Evolutionary conservation across 2,888 invertebrate species (phyloP), one percentile per base, ranked within the genome.

Genomic region (Clepsis dumicolana): DNA sequence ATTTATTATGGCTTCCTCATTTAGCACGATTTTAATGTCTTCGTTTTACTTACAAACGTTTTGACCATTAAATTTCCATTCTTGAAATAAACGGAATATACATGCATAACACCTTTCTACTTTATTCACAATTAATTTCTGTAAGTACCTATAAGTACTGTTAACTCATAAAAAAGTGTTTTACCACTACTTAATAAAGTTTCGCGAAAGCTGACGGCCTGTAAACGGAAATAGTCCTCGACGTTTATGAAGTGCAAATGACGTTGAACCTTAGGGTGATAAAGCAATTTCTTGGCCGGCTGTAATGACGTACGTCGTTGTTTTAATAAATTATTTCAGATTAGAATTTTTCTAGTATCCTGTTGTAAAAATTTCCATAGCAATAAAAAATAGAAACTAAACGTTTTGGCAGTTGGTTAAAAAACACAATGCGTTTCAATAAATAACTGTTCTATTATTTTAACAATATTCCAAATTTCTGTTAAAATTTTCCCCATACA

Each of bases 181-280:
- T 41, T 41, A 41, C 16, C 8, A 41, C 41, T 41, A 41, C 41
- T 41, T 16, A 18, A 41, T 41, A 16, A 41, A 41, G 16, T 41
- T 41, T 41, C 41, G 14, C 8, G 16, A 18, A 5, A 41, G 41
- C 41, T 41, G 14, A 8, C 5, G 41, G 16, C 41, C 8, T 41
- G 41, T 16, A 18, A 4, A 16, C 41, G 41, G 41, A 41, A 41
- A 18, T 8, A 18, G 41, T 41, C 41, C 16, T 41, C 16, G 41
- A 16, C 41, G 16, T 41, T 41, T 41, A 41, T 18, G 41, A 41
- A 41, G 41, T 41, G 41, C 41, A 41, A 41, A 41, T 18, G 41
- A 41, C 7, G 41, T 16, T 41, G 41, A 41, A 41, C 41, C 16
- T 41, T 5, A 41, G 16, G 16, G 41, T 41, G 41, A 41, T 41